Percentiles rank a stretch among this genome's conserved stretches.
Conservation (phyloP, 1,140 invertebrate genomes). For the Drosophila miranda region DNA sequence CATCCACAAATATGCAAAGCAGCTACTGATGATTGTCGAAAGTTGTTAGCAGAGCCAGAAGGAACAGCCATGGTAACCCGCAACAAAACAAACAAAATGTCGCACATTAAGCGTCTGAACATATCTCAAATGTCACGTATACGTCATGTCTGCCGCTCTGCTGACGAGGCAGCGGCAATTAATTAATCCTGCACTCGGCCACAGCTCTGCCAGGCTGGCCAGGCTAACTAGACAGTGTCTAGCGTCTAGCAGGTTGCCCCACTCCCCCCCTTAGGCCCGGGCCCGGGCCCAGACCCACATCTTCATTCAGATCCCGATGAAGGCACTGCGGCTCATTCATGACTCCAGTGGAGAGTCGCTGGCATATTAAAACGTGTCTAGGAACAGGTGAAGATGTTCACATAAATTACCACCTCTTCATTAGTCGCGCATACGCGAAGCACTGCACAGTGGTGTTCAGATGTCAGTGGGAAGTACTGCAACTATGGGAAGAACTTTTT, state of each 20-base stretch:
- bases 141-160: slow-evolving; percentile 63
- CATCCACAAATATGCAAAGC: slow-evolving; percentile 66
- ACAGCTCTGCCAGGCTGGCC: slow-evolving; percentile 13
- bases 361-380: slow-evolving; percentile 75
- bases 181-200: slow-evolving; percentile 76
- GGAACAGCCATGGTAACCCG: not conserved
- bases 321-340: slow-evolving; percentile 57
- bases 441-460: slow-evolving; percentile 43
- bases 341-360: slow-evolving; percentile 26
- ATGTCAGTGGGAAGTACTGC: not conserved
- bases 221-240: slow-evolving; percentile 48
- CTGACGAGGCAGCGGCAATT: slow-evolving; percentile 61
- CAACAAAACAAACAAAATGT: slow-evolving; percentile 75
- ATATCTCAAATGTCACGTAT: slow-evolving; percentile 79
- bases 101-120: slow-evolving; percentile 76
- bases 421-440: slow-evolving; percentile 49
- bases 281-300: slow-evolving; percentile 38
- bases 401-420: slow-evolving; percentile 81
- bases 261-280: no score
- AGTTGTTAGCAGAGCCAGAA: slow-evolving; percentile 40
- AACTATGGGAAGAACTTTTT: not conserved
- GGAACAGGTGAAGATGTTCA: slow-evolving; percentile 77
- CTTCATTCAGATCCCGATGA: slow-evolving; percentile 55
- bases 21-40: slow-evolving; percentile 59
- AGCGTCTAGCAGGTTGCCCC: slow-evolving; percentile 46